Conservation (phyloP, 2,888 invertebrate genomes). For the Lamellibrachia columna region DNA sequence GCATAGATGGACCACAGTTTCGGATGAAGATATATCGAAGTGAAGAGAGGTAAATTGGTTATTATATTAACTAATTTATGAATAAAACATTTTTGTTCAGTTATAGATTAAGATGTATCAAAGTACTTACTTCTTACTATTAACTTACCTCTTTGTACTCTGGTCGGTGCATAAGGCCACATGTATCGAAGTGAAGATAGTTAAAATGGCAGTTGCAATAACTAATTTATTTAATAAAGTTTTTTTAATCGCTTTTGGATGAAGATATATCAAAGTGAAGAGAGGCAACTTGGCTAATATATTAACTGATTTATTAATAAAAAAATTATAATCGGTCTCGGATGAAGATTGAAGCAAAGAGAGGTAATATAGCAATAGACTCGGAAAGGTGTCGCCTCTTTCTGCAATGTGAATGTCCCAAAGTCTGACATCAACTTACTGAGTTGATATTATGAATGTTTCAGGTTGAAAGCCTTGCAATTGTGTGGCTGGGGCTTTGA, state of each 20-base stretch:
- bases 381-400: neutral
- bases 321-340: neutral
- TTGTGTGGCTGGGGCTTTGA: constrained; percentile 92
- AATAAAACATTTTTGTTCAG: neutral
- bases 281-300: neutral
- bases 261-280: neutral
- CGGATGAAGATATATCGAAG: constrained; percentile 49
- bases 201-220: too few species aligned
- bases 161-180: too few species aligned
- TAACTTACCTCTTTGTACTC: too few species aligned
- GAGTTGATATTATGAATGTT: neutral
- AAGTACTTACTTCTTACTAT: too few species aligned
- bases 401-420: neutral
- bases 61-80: neutral
- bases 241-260: too few species aligned
- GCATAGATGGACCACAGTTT: constrained; percentile 38
- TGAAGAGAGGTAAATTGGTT: constrained; percentile 50
- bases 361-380: neutral
- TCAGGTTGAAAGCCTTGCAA: constrained; percentile 76
- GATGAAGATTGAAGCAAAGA: neutral
- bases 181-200: too few species aligned
- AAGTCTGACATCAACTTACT: too few species aligned
- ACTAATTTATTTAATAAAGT: too few species aligned
- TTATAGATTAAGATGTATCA: too few species aligned
- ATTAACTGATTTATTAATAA: neutral